Percentiles rank a stretch among this genome's conserved stretches.
phyloP scores from a whole-genome alignment of 2,888 invertebrate genomes.

The Pherbina coryleti region DNA sequence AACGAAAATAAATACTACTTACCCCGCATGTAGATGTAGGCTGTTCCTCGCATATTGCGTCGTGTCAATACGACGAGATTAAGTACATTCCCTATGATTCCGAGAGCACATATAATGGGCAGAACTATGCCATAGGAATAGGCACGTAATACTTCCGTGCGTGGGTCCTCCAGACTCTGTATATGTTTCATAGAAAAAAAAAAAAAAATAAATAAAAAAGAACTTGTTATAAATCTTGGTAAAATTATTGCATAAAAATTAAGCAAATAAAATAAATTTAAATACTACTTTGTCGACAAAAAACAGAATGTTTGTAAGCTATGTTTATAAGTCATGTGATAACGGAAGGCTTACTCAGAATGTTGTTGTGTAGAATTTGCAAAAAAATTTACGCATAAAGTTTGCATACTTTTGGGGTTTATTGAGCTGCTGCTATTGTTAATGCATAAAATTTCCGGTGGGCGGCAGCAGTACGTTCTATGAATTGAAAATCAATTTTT shows the following conservation, averaged over 20 bases:
- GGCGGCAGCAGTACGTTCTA: background rate
- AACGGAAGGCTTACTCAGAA: too few relatives aligned
- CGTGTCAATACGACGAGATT: constrained; percentile 83
- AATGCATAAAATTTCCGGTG: background rate
- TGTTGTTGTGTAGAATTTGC: too few relatives aligned
- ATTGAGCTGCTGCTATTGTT: background rate
- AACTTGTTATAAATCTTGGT: background rate
- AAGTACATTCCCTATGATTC: constrained; percentile 82
- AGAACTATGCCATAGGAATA: constrained; percentile 78
- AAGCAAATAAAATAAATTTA: too few relatives aligned
- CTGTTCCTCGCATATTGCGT: constrained; percentile 82
- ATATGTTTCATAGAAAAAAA: constrained; percentile 4
- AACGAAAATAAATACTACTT: constrained; percentile 58
- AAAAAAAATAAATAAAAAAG: background rate
- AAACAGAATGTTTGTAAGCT: too few relatives aligned
- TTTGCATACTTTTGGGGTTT: constrained; percentile 1
- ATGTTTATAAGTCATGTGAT: too few relatives aligned
- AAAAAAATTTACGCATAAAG: background rate
- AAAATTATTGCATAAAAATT: too few relatives aligned
- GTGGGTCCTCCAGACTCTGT: constrained; percentile 72
- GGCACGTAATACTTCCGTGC: constrained; percentile 73
- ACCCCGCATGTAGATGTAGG: constrained; percentile 85
- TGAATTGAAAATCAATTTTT: background rate
- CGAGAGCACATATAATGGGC: constrained; percentile 79
- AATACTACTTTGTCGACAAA: too few relatives aligned